Evolutionary conservation across 1,140 invertebrate species (phyloP).

Genomic region (Bombus picipes): DNA sequence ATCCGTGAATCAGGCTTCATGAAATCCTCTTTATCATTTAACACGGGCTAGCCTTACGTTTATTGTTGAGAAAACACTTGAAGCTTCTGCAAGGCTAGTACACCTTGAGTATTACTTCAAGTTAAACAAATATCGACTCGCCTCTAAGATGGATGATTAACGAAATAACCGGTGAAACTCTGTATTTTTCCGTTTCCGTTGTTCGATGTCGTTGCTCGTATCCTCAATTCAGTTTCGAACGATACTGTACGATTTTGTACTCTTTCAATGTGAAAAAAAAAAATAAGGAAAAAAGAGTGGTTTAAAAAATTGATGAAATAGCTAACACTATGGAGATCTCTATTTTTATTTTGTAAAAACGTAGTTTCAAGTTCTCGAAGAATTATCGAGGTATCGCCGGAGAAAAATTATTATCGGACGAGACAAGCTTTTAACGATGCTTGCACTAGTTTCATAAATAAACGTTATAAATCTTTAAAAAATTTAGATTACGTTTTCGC

Average conservation of each 20-base stretch:
- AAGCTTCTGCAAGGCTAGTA: background rate
- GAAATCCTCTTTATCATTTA: constrained; percentile 11
- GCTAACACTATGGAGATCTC: background rate
- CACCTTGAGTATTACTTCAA: background rate
- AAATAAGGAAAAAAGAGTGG: too few species aligned
- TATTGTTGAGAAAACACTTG: constrained; percentile 23
- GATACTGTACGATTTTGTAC: background rate
- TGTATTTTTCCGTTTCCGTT: constrained; percentile 24
- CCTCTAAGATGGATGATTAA: background rate
- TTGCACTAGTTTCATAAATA: too few species aligned
- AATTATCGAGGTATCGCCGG: too few species aligned
- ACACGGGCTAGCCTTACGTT: background rate
- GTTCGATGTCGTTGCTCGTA: background rate
- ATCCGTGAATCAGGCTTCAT: background rate
- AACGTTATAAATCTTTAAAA: background rate
- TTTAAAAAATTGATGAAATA: too few species aligned
- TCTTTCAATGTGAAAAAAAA: background rate
- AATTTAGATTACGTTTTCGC: background rate
- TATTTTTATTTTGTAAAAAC: background rate
- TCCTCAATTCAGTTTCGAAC: background rate
- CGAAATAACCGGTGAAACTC: constrained; percentile 18
- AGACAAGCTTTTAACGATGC: too few species aligned
- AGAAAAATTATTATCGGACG: too few species aligned
- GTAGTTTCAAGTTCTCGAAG: background rate
- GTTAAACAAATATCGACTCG: constrained; percentile 25